These are phyloP conservation scores for Microtus pennsylvanicus DNA, from an alignment of 2,113 vertebrate genomes.

Conservation along the genomic window DNA sequence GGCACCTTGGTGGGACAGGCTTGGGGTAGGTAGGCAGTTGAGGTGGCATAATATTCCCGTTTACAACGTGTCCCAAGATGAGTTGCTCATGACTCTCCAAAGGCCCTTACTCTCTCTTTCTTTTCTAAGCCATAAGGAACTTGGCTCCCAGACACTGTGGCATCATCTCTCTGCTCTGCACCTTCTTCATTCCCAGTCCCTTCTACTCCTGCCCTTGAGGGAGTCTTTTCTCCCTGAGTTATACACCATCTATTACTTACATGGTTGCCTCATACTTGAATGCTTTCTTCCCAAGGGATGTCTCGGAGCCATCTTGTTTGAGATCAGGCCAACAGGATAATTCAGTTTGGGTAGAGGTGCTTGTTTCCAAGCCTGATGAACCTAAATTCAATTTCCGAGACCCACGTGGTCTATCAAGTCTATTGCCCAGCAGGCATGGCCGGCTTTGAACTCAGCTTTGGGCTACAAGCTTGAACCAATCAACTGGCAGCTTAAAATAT, in stretches of 20 bases:
- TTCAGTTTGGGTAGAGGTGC: neutral
- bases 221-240: neutral
- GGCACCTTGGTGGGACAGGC: neutral
- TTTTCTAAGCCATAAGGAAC: neutral
- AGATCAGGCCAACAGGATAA: neutral
- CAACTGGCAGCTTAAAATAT: neutral
- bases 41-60: neutral
- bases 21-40: neutral
- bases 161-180: neutral
- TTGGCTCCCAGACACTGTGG: neutral
- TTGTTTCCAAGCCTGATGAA: neutral
- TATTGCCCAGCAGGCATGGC: neutral
- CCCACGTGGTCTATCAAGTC: neutral
- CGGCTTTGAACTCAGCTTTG: neutral
- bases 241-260: neutral
- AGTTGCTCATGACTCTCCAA: neutral
- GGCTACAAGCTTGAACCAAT: neutral
- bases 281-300: neutral
- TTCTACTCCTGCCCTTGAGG: neutral
- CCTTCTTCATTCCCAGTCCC: neutral
- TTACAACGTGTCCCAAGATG: neutral
- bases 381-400: neutral
- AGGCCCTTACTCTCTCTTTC: neutral
- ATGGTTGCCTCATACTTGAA: neutral
- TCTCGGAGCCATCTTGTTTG: neutral